A percentile compares a stretch with the other conserved stretches of the same genome.
Evolutionary conservation across 1,140 invertebrate genomes (phyloP).

Genomic region (Drosophila setifemur): DNA sequence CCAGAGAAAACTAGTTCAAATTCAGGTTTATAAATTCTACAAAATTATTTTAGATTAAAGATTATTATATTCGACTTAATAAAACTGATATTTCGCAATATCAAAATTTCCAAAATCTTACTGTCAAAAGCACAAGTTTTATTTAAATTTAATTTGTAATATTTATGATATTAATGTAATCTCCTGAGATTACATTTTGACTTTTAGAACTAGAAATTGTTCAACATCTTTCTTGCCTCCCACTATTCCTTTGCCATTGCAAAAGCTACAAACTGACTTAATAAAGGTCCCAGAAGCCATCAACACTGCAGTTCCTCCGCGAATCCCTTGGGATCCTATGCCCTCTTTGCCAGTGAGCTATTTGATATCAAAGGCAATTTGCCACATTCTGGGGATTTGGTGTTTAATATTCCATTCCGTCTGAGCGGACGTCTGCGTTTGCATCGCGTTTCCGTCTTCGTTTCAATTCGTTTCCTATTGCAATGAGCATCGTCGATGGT

Average conservation of each 20-base stretch:
- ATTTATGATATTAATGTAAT: too few relatives aligned
- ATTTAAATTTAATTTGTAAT: too few relatives aligned
- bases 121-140: too few relatives aligned
- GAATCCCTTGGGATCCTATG: not conserved
- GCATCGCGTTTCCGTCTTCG: conserved; percentile 49
- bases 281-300: conserved; percentile 23
- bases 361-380: conserved; percentile 60
- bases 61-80: too few relatives aligned
- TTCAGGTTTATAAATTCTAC: too few relatives aligned
- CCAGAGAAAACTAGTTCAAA: too few relatives aligned
- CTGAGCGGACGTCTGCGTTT: conserved; percentile 57
- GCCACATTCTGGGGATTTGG: conserved; percentile 51
- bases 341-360: conserved; percentile 31
- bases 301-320: conserved; percentile 15
- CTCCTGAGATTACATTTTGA: too few relatives aligned
- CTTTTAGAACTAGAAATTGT: too few relatives aligned
- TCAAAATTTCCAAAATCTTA: too few relatives aligned
- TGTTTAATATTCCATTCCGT: conserved; percentile 60
- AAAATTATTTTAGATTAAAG: too few relatives aligned
- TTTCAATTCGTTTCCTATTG: conserved; percentile 50
- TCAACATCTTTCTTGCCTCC: not conserved
- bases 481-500: conserved; percentile 15
- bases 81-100: too few relatives aligned
- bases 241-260: not conserved
- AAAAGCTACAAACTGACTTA: conserved; percentile 17